Conservation (phyloP, 2,888 invertebrate genomes). For the Willowsia nigromaculata region DNA sequence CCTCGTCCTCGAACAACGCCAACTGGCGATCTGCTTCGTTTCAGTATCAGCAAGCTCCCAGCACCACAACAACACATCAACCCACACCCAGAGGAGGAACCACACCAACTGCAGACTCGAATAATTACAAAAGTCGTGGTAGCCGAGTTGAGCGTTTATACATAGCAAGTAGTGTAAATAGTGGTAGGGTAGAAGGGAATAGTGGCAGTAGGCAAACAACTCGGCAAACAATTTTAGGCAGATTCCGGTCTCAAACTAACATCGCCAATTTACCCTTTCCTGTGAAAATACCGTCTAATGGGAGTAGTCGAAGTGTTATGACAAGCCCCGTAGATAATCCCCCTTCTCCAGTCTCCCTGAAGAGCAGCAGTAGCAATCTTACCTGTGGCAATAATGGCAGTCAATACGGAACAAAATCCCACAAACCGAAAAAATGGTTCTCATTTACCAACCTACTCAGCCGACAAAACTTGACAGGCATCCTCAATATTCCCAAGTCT, state of each 20-base stretch:
- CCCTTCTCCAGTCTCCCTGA: slow-evolving; percentile 69
- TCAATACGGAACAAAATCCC: slow-evolving; percentile 22
- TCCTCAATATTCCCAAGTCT: slow-evolving; percentile 76
- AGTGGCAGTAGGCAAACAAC: slow-evolving; percentile 47
- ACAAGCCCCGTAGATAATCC: slow-evolving; percentile 74
- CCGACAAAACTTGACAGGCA: slow-evolving; percentile 76
- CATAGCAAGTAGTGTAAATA: slow-evolving; percentile 45
- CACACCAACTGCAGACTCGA: not conserved
- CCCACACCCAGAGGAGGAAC: slow-evolving; percentile 16
- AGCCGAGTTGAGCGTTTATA: slow-evolving; percentile 49
- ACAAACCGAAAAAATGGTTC: slow-evolving; percentile 77
- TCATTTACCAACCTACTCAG: slow-evolving; percentile 78
- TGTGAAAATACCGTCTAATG: slow-evolving; percentile 67
- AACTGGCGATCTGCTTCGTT: slow-evolving; percentile 67
- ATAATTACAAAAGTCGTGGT: slow-evolving; percentile 48
- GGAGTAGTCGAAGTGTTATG: slow-evolving; percentile 74
- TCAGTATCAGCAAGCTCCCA: slow-evolving; percentile 73
- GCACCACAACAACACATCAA: slow-evolving; percentile 53
- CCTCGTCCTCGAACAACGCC: slow-evolving; percentile 57
- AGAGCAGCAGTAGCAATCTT: slow-evolving; percentile 57
- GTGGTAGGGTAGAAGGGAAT: slow-evolving; percentile 22
- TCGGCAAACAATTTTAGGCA: slow-evolving; percentile 71
- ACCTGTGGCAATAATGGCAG: slow-evolving; percentile 25
- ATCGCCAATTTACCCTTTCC: slow-evolving; percentile 63
- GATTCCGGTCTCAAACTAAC: slow-evolving; percentile 75